These are phyloP conservation scores for Catotricha subobsoleta DNA, from an alignment of 2,888 invertebrate genomes.

Conservation along the genomic window DNA sequence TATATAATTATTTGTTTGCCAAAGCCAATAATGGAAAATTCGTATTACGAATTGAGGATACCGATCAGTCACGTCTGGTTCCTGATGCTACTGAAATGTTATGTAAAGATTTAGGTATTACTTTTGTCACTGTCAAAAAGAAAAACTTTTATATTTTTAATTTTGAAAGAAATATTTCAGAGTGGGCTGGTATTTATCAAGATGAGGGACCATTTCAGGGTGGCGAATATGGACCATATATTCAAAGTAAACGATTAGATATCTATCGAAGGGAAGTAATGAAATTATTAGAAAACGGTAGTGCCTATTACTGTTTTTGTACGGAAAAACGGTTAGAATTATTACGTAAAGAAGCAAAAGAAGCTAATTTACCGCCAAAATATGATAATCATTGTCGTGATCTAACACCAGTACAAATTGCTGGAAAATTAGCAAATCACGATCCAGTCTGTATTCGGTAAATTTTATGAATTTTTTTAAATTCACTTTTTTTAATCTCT, in stretches of 20 bases:
- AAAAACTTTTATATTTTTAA: too few species aligned
- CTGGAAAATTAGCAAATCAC: slow-evolving; percentile 42
- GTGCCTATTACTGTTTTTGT: slow-evolving; percentile 86
- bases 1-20: slow-evolving; percentile 89
- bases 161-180: too few species aligned
- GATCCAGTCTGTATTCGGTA: slow-evolving; percentile 55
- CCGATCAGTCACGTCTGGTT: slow-evolving; percentile 72
- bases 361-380: slow-evolving; percentile 53
- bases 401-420: slow-evolving; percentile 43
- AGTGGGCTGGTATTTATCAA: slow-evolving; percentile 70
- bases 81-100: slow-evolving; percentile 61
- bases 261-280: slow-evolving; percentile 59
- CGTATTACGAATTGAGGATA: slow-evolving; percentile 90
- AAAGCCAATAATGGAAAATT: slow-evolving; percentile 63
- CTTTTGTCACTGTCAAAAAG: too few species aligned
- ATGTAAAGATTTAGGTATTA: slow-evolving; percentile 53
- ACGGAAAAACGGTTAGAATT: slow-evolving; percentile 63
- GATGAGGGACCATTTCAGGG: slow-evolving; percentile 69
- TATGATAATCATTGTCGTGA: slow-evolving; percentile 84
- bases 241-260: slow-evolving; percentile 63
- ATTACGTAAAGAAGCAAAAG: slow-evolving; percentile 60
- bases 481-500: neutral
- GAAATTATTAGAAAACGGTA: slow-evolving; percentile 47
- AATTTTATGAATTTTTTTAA: neutral
- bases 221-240: slow-evolving; percentile 53